Evolutionary conservation across 2,113 vertebrate species (phyloP).

Genomic region (Pluvianellus socialis): DNA sequence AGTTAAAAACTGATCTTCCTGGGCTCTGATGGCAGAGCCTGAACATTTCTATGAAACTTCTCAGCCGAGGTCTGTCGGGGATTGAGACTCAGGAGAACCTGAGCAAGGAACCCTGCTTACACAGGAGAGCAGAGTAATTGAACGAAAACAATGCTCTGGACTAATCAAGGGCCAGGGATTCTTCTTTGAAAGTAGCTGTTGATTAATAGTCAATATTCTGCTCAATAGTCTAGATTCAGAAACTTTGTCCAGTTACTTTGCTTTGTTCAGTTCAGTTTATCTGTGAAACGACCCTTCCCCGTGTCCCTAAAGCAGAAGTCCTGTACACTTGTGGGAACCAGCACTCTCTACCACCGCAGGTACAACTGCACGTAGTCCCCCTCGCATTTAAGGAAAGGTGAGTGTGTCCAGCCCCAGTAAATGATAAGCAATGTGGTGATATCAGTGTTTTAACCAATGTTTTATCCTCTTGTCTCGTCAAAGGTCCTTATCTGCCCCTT

Average conservation of each 20-base stretch:
- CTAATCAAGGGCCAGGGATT: background rate
- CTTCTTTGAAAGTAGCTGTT: background rate
- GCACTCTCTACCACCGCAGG: background rate
- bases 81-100: background rate
- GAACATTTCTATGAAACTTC: background rate
- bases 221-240: background rate
- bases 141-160: background rate
- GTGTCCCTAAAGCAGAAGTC: background rate
- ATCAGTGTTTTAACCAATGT: background rate
- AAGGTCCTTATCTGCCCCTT: background rate
- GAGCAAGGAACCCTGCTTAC: background rate
- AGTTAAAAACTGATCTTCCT: background rate
- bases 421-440: background rate
- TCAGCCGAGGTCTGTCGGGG: background rate
- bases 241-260: background rate
- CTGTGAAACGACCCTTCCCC: background rate
- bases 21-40: background rate
- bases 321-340: background rate
- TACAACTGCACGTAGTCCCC: background rate
- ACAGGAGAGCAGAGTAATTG: background rate
- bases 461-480: background rate
- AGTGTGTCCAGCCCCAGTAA: background rate
- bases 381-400: background rate
- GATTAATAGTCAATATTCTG: background rate
- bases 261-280: background rate